phyloP scores from a whole-genome alignment of 2,888 invertebrate genomes.

The Phlogophora meticulosa region DNA sequence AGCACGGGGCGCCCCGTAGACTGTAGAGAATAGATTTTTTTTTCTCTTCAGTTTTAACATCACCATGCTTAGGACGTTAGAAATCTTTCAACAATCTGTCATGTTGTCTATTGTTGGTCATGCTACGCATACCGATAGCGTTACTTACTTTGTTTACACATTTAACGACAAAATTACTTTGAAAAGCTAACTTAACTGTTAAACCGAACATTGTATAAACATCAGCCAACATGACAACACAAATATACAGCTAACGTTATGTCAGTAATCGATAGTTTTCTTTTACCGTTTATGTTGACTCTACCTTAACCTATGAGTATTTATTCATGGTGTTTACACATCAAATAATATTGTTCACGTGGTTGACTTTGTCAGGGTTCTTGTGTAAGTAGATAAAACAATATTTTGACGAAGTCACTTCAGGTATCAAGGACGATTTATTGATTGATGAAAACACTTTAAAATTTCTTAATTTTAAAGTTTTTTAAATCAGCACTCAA shows the following conservation, averaged over 20 bases:
- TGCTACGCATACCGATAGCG: too few relatives aligned
- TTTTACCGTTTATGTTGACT: constrained; percentile 5
- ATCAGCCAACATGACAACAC: constrained; percentile 10
- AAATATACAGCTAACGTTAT: constrained; percentile 7
- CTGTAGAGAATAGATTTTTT: too few relatives aligned
- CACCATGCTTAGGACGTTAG: too few relatives aligned
- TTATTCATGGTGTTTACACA: constrained; percentile 8
- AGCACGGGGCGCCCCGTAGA: too few relatives aligned
- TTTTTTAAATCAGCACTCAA: too few relatives aligned
- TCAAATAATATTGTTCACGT: constrained; percentile 3
- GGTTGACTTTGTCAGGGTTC: neutral
- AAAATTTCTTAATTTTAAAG: too few relatives aligned
- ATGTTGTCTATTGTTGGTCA: too few relatives aligned
- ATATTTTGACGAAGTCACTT: neutral
- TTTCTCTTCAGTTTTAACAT: too few relatives aligned
- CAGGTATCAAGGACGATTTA: neutral
- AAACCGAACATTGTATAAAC: constrained; percentile 6
- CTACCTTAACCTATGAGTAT: constrained; percentile 11
- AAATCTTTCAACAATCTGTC: too few relatives aligned
- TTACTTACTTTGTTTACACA: too few relatives aligned
- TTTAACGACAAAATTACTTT: neutral
- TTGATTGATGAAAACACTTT: too few relatives aligned
- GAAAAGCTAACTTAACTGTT: constrained; percentile 1
- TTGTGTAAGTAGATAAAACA: neutral
- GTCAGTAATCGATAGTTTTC: constrained; percentile 18